Evolutionary conservation across 1,140 invertebrate species (phyloP), one percentile per base, ranked within the genome.

Genomic region (Lordiphosa clarofinis): DNA sequence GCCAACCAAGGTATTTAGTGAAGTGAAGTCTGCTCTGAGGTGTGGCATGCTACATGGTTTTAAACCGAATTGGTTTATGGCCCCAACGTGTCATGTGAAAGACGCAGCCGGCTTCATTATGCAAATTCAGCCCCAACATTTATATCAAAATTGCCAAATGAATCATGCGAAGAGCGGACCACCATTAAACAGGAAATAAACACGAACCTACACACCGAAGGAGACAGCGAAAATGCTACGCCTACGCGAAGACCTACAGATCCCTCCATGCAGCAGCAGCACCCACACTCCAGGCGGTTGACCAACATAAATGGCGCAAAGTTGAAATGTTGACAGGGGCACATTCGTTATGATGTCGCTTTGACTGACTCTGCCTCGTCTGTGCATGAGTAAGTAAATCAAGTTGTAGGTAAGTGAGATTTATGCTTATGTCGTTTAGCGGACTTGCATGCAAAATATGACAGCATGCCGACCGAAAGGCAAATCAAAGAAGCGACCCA

Each of bases 261-360:
- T 53, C 35, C 11, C 28, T 31, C 28, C 7, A 2, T n/a, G n/a
- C n/a, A n/a, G n/a, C n/a, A n/a, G 15, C 15, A 15, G 15, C 28
- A 8, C 28, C 28, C 28, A 31, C 28, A 31, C 28, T 31, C 49
- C 67, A 72, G 73, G 61, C 75, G 71, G 72, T 69, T 81, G 76
- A 81, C 76, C 76, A 81, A 81, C 78, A 84, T 84, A 84, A 84
- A 84, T 84, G 78, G 78, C 78, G 78, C 73, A 84, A 84, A 84
- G 78, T 84, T 84, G 79, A 84, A 84, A 84, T 84, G 78, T 75
- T 84, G 78, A 84, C 78, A 84, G 78, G 63, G 64, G 69, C 73
- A 82, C 78, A 84, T 84, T 84, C 78, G 78, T 84, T 84, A 84
- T 84, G 78, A 84, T 71, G 71, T 64, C 62, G 62, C 70, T 62